Evolutionary conservation across 1,140 invertebrate species (phyloP), one percentile per base, ranked within the genome.

Genomic region (Tetraneura akinire): DNA sequence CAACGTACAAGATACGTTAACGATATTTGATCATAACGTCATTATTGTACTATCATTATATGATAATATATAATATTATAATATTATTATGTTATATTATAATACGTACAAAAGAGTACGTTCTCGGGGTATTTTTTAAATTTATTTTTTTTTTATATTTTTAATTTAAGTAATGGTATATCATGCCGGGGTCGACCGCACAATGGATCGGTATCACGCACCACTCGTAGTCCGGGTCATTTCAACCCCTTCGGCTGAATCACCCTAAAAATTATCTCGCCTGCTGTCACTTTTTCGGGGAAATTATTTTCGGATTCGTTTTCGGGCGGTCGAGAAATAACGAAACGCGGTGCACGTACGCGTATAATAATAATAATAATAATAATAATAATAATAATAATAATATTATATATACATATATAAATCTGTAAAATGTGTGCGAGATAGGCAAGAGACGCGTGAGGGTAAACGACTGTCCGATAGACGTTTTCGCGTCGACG

Each of bases 1-100:
- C 85, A 82, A 83, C 82, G 80, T 83, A 81, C n/a, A 55, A 81
- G 53, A 51, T 42, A 70, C 42, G 26, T 55, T 53, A 26, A 66
- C 13, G 5, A 64, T 37, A 64, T 64, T 37, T 29, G 49, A 18
- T 51, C 2, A 51, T 1, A 14, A 3, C 49, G 49, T 51, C 1
- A 16, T 2, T 51, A 18, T 18, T 51, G 14, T 51, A 18, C 4
- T 18, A 8, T n/a, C n/a, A n/a, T 37, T 37, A 4, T 8, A 37
- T 37, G 8, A 37, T 8, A 37, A 37, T n/a, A n/a, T n/a, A n/a
- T 37, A 37, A 37, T 37, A 37, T 37, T 37, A 37, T 37, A 4
- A 8, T 37, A 37, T 37, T 37, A 37, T 37, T 8, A 37, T 37
- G n/a, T n/a, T n/a, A n/a, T n/a, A 37, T 37, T 37, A 37, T 8